Percentiles rank a stretch among this genome's conserved stretches.
Evolutionary conservation across 1,140 invertebrate genomes (phyloP).

Genomic region (Drosophila truncata): DNA sequence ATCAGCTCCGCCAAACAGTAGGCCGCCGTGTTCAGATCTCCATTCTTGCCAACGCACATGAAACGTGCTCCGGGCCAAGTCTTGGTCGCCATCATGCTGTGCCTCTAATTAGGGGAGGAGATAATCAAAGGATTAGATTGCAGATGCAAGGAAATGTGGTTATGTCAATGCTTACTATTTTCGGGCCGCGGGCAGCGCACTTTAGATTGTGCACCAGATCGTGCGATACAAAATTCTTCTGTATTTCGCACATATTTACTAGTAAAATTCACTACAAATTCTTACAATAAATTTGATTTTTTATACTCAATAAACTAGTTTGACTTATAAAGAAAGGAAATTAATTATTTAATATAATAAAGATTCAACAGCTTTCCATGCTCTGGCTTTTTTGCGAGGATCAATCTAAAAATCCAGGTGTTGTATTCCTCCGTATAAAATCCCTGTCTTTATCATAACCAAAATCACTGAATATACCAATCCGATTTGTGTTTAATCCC

Average conservation of each 20-base stretch:
- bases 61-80: conserved; percentile 53
- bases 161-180: conserved; percentile 16
- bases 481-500: conserved; percentile 6
- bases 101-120: background rate
- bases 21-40: conserved; percentile 54
- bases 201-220: conserved; percentile 54
- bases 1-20: conserved; percentile 52
- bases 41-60: conserved; percentile 53
- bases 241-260: conserved; percentile 48
- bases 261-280: background rate
- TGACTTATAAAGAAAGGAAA: background rate
- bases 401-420: background rate
- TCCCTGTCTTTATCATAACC: background rate
- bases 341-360: background rate
- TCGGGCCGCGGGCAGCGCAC: background rate
- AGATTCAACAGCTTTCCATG: too few relatives aligned
- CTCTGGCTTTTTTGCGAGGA: background rate
- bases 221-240: conserved; percentile 44
- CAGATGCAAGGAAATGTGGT: background rate
- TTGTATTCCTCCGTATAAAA: background rate
- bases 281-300: conserved; percentile 28
- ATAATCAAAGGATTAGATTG: too few relatives aligned
- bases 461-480: background rate
- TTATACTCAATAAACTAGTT: background rate
- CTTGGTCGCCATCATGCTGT: conserved; percentile 17